Base-by-base conservation (phyloP, 2,888 invertebrate genomes). In the Tortricodes alternella region DNA sequence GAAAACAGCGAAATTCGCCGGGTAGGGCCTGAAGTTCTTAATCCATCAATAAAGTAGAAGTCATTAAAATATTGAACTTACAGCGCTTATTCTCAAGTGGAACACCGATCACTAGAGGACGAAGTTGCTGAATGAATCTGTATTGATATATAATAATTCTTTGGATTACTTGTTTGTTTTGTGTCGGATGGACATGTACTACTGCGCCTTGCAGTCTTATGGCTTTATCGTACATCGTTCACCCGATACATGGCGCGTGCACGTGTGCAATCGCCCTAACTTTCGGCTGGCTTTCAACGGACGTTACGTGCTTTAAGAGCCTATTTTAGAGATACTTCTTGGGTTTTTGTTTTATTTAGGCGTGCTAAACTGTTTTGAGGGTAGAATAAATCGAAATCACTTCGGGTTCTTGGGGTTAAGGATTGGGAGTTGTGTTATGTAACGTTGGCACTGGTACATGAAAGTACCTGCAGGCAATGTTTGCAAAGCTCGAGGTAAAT, bases 321-420 rank as follows among this genome's bases (percentile, higher is more conserved):
- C 64, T 63, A 60, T 59, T 63, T 60, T 60, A 55, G 49, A 62
- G 62, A 63, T 66, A 62, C 61, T 62, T 13, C 44, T 53, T 49
- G 18, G 11, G 38, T 37, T 51, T 46, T 51, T 46, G 51, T 57
- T 49, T 53, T 53, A 53, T 53, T 52, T 58, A 29, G 6, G 43
- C 46, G 19, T 48, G 41, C 41, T 32, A 29, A 46, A 46, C 29
- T 46, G 32, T 38, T 53, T 46, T 53, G 53, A 48, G 41, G 55
- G 41, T 55, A 49, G 48, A 53, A 53, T 53, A 46, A 39, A 53
- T 46, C 46, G 29, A 18, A 46, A 53, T 48, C 37, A 27, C 15
- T 39, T 46, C 27, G 43, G 18, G 32, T 53, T 8, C 21, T 27
- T 23, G 1, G 27, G 34, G 13, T 43, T 13, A 15, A 34, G 11